Percentiles rank a stretch among this genome's conserved stretches.
These are phyloP conservation scores for Campoplex capitator DNA, from an alignment of 2,888 invertebrate species.

Conservation along the genomic window DNA sequence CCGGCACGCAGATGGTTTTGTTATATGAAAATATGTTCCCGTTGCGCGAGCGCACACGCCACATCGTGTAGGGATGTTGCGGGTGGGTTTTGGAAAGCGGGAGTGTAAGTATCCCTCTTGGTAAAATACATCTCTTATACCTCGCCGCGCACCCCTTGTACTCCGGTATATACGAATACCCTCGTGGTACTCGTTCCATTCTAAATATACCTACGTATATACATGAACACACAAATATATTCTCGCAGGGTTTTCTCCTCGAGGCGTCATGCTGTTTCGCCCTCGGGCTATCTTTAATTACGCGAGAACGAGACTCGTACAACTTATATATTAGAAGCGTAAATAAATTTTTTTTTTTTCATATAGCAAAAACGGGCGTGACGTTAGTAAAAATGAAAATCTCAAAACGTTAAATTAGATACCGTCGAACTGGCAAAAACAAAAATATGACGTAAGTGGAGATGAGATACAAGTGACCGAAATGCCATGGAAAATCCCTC, in stretches of 20 bases:
- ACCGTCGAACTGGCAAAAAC: background rate
- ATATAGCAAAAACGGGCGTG: background rate
- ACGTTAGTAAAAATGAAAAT: background rate
- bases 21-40: slow-evolving; percentile 85
- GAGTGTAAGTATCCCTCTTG: slow-evolving; percentile 84
- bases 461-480: slow-evolving; percentile 29
- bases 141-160: slow-evolving; percentile 73
- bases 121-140: slow-evolving; percentile 84
- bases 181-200: slow-evolving; percentile 66
- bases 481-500: slow-evolving; percentile 59
- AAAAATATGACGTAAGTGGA: slow-evolving; percentile 44
- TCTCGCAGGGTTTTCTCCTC: slow-evolving; percentile 74
- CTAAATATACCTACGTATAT: slow-evolving; percentile 70
- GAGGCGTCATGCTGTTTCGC: slow-evolving; percentile 83
- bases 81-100: slow-evolving; percentile 70
- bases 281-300: slow-evolving; percentile 84
- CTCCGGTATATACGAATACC: slow-evolving; percentile 52
- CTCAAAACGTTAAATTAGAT: background rate
- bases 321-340: slow-evolving; percentile 49
- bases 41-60: slow-evolving; percentile 64
- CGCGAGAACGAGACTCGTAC: slow-evolving; percentile 74
- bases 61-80: slow-evolving; percentile 61
- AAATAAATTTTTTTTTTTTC: slow-evolving; percentile 29
- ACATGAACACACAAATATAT: slow-evolving; percentile 39
- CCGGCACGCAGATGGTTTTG: slow-evolving; percentile 85